Evolutionary conservation across 2,888 invertebrate genomes (phyloP).

Genomic region (Neoaliturus tenellus): DNA sequence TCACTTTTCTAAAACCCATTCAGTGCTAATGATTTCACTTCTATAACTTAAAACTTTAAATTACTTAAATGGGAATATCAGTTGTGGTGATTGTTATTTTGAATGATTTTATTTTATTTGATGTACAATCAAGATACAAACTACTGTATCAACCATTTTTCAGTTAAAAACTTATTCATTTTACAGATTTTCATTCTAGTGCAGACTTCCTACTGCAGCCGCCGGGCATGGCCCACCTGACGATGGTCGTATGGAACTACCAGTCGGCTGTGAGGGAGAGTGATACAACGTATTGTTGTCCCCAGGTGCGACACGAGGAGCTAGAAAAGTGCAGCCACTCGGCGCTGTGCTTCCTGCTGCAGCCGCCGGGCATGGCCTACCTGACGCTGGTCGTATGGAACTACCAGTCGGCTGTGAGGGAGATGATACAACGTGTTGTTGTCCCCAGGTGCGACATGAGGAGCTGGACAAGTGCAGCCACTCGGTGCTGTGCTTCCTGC

Average conservation of each 20-base stretch:
- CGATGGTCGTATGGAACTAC: constrained; percentile 92
- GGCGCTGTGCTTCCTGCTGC: constrained; percentile 84
- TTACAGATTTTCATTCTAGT: too few species aligned
- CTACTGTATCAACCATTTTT: too few species aligned
- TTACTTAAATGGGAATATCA: too few species aligned
- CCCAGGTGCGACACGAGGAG: constrained; percentile 77
- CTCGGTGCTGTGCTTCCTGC: constrained; percentile 83
- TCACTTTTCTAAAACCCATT: too few species aligned
- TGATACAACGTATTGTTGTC: too few species aligned
- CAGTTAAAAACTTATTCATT: too few species aligned
- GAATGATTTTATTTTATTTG: too few species aligned
- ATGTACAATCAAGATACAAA: too few species aligned
- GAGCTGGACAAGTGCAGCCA: constrained; percentile 84
- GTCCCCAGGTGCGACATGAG: constrained; percentile 73
- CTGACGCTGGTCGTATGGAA: constrained; percentile 94
- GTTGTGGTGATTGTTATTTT: too few species aligned
- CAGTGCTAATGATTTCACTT: too few species aligned
- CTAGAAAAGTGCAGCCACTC: constrained; percentile 82
- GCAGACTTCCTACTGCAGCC: constrained; percentile 85
- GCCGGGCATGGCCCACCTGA: constrained; percentile 87
- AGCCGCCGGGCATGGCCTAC: constrained; percentile 88
- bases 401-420: constrained; percentile 89
- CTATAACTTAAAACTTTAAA: too few species aligned
- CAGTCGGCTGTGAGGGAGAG: constrained; percentile 91
- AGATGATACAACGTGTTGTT: too few species aligned